phyloP scores from a whole-genome alignment of 2,113 vertebrate species.

The Gymnobelideus leadbeateri region DNA sequence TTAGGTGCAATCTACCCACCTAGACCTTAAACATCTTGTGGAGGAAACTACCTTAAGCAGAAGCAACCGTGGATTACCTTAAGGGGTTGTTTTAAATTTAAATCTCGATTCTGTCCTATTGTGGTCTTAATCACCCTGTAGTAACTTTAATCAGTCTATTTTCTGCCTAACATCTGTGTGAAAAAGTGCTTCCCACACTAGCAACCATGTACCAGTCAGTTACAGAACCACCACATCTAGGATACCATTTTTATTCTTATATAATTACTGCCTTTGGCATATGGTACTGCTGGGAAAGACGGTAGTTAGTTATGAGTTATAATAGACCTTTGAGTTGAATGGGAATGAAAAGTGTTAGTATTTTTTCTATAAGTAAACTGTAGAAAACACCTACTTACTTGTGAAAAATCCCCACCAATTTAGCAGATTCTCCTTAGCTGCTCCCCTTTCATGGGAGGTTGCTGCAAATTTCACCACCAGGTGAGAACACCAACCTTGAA shows the following conservation, averaged over 20 bases:
- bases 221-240: constrained; percentile 29
- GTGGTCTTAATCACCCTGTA: constrained; percentile 56
- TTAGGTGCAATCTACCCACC: constrained; percentile 33
- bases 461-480: constrained; percentile 49
- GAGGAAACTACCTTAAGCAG: constrained; percentile 31
- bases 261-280: constrained; percentile 74
- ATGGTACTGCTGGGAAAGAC: constrained; percentile 57
- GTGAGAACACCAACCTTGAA: constrained; percentile 48
- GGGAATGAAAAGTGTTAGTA: constrained; percentile 51
- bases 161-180: constrained; percentile 74
- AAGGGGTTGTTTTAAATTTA: constrained; percentile 69
- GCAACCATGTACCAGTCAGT: constrained; percentile 58
- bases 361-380: neutral
- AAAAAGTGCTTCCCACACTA: constrained; percentile 75
- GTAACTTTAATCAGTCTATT: constrained; percentile 66
- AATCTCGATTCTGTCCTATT: constrained; percentile 58
- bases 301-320: constrained; percentile 67
- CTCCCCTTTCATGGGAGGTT: constrained; percentile 53
- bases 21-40: constrained; percentile 26
- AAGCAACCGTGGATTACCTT: constrained; percentile 51
- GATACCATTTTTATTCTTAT: constrained; percentile 75
- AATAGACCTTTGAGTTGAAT: constrained; percentile 55
- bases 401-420: constrained; percentile 50
- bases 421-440: neutral
- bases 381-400: constrained; percentile 8